A percentile compares a stretch with the other conserved stretches of the same genome.
These are phyloP conservation scores for Tachyglossus aculeatus DNA, from an alignment of 2,797 vertebrate genomes.

Conservation along the genomic window DNA sequence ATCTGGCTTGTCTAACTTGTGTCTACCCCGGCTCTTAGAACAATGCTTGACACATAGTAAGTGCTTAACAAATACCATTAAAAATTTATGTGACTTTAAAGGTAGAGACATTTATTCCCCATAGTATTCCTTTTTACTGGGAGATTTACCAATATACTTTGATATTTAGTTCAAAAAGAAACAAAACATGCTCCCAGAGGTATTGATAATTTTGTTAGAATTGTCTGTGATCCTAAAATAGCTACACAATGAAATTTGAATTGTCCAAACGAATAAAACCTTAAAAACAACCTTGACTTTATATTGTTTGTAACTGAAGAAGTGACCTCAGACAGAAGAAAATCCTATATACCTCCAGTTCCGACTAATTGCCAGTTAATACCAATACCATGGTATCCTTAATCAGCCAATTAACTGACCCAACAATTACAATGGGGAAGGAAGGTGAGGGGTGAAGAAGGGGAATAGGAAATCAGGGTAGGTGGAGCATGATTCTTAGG, in stretches of 20 bases:
- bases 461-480: conserved; percentile 67
- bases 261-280: conserved; percentile 37
- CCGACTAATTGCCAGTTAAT: conserved; percentile 74
- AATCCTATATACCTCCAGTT: conserved; percentile 44
- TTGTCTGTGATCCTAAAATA: conserved; percentile 21
- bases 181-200: conserved; percentile 21
- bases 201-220: conserved; percentile 11
- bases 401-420: conserved; percentile 77
- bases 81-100: not conserved
- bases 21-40: too few relatives aligned
- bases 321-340: conserved; percentile 64
- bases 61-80: too few relatives aligned
- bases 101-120: conserved; percentile 12
- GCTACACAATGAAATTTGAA: conserved; percentile 9
- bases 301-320: conserved; percentile 63
- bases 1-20: too few relatives aligned
- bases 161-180: too few relatives aligned
- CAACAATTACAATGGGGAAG: conserved; percentile 61
- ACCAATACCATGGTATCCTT: conserved; percentile 51
- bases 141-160: conserved; percentile 3
- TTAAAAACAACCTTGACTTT: conserved; percentile 59
- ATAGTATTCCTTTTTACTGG: conserved; percentile 4
- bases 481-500: conserved; percentile 60
- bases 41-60: too few relatives aligned
- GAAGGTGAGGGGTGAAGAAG: conserved; percentile 47